These are phyloP conservation scores for Syngnathoides biaculeatus DNA, from an alignment of 2,113 vertebrate species.

Conservation along the genomic window DNA sequence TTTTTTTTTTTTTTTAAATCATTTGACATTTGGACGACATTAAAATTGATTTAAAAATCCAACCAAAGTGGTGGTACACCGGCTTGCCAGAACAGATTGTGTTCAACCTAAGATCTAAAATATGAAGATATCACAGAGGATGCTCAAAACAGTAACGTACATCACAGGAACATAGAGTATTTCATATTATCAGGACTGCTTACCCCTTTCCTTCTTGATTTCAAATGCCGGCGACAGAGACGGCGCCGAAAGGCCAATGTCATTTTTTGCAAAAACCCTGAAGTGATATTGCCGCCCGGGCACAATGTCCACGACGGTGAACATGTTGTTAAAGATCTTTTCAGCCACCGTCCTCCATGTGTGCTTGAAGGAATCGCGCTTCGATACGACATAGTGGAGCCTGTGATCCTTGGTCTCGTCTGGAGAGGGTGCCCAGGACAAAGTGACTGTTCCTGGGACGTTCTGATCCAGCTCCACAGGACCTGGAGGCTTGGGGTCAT, in stretches of 20 bases:
- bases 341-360: conserved; percentile 77
- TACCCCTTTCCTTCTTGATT: conserved; percentile 68
- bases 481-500: conserved; percentile 80
- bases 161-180: no score
- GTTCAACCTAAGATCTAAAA: no score
- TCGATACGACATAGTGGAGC: conserved; percentile 80
- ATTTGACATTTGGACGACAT: no score
- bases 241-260: conserved; percentile 77
- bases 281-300: conserved; percentile 84
- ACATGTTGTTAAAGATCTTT: conserved; percentile 82
- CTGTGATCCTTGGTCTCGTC: conserved; percentile 77
- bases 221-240: conserved; percentile 78
- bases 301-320: conserved; percentile 77
- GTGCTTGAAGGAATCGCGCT: conserved; percentile 71
- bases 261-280: conserved; percentile 84
- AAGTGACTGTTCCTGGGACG: conserved; percentile 79
- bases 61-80: no score
- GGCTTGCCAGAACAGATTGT: no score
- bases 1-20: no score
- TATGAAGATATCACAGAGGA: no score
- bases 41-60: no score
- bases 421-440: conserved; percentile 81
- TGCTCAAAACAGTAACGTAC: no score
- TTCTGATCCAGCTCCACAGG: conserved; percentile 78
- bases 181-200: conserved; percentile 15